Evolutionary conservation across 2,888 invertebrate genomes (phyloP), one percentile per base, ranked within the genome.

Genomic region (Polyommatus icarus): DNA sequence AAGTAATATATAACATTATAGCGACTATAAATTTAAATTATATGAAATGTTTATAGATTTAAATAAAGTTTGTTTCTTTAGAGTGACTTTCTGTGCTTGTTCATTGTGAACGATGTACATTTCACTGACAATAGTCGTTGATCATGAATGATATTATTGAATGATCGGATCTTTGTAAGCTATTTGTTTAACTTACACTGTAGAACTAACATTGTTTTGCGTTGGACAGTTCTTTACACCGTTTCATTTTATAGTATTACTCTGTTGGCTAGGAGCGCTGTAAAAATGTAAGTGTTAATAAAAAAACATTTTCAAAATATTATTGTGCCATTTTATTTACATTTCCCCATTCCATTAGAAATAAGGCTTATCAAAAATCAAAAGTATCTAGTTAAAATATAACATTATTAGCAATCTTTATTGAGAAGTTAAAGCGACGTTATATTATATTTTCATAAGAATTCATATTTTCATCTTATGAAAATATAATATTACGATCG

Each of bases 261-360:
- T 94, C 90, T 93, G 94, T 94, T 94, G 93, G 94, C 93, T 94
- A 94, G 94, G 92, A 91, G 91, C 91, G 94, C 94, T 94, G 94
- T 94, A 94, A 94, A 94, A 93, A 93, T 94, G 93, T 94, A 94
- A 94, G 94, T 94, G 94, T 94, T 94, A 94, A 93, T 94, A 93
- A 94, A 94, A 93, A 94, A 94, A 93, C 93, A 93, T 93, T 94
- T 94, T 94, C 93, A 94, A 94, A 94, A 93, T 93, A 93, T 91
- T 90, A 92, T 87, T 87, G 82, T 84, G 87, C 86, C 86, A 90
- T 94, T 93, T 89, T 82, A 89, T 83, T 83, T 80, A 79, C 79
- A 82, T 80, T 10, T 79, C 80, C 80, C 79, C 81, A 80, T 80
- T 80, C 79, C 71, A 76, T 76, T 67, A 29, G 12, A 12, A 29